Evolutionary conservation across 2,113 vertebrate species (phyloP).

Genomic region (Ahaetulla prasina): DNA sequence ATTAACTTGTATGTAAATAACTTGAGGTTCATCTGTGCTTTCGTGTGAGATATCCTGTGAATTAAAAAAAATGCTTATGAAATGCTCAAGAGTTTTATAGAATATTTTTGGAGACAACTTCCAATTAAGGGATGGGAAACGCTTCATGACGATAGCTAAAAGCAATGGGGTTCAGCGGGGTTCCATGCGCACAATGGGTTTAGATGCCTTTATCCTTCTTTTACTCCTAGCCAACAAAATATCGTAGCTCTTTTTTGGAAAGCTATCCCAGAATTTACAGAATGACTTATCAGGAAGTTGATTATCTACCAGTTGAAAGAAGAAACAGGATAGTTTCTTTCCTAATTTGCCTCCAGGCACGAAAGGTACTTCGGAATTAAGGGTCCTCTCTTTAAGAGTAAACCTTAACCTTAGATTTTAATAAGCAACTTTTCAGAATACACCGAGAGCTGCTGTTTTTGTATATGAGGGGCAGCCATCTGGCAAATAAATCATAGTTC

Average conservation of each 20-base stretch:
- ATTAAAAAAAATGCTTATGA: background rate
- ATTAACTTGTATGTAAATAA: background rate
- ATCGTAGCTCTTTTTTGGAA: background rate
- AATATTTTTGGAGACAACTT: background rate
- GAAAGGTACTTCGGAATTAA: background rate
- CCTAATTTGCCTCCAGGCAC: too few species aligned
- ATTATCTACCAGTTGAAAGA: background rate
- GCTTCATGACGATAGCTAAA: background rate
- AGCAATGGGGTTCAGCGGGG: background rate
- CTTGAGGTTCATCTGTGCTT: background rate
- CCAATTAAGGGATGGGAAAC: background rate
- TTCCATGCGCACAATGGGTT: background rate
- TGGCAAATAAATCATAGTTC: background rate
- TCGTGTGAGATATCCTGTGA: background rate
- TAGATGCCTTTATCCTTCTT: background rate
- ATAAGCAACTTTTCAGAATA: background rate
- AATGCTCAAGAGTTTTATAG: background rate
- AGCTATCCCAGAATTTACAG: too few species aligned
- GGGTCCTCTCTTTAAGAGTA: background rate
- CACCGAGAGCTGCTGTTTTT: background rate
- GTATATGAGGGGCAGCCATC: background rate
- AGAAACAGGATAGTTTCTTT: background rate
- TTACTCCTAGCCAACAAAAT: background rate
- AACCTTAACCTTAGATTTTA: background rate
- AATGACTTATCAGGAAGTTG: background rate